A percentile compares a stretch with the other conserved stretches of the same genome.
These are phyloP conservation scores for Osmoderma eremita DNA, from an alignment of 2,888 invertebrate species.

Conservation along the genomic window DNA sequence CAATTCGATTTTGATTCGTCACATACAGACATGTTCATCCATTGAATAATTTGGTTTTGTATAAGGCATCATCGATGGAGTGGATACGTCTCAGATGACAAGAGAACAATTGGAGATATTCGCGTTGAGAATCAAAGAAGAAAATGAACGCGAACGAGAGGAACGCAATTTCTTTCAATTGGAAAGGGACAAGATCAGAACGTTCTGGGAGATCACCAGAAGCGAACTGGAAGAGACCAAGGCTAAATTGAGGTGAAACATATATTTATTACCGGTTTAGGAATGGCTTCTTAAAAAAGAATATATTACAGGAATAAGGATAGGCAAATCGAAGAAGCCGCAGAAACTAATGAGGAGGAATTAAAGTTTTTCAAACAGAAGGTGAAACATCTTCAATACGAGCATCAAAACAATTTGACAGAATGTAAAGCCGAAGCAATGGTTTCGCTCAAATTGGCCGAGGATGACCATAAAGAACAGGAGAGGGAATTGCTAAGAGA, in stretches of 20 bases:
- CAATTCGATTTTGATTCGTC: background rate
- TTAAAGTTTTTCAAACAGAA: conserved; percentile 91
- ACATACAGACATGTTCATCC: background rate
- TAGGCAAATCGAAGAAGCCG: conserved; percentile 86
- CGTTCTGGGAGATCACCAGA: conserved; percentile 95
- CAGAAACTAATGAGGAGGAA: conserved; percentile 87
- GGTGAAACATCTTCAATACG: conserved; percentile 92
- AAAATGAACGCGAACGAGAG: conserved; percentile 92
- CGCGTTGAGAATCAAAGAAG: conserved; percentile 84
- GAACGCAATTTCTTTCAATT: conserved; percentile 95
- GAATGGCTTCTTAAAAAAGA: no score
- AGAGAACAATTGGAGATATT: conserved; percentile 93
- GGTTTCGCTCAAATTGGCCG: conserved; percentile 82
- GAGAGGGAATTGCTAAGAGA: conserved; percentile 81
- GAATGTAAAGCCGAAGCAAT: conserved; percentile 86
- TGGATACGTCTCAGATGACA: conserved; percentile 91
- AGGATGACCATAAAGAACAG: conserved; percentile 82
- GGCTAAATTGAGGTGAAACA: conserved; percentile 71
- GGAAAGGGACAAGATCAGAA: conserved; percentile 92
- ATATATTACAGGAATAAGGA: conserved; percentile 83
- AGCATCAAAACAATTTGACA: conserved; percentile 86
- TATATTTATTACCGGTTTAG: no score
- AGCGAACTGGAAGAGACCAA: conserved; percentile 87
- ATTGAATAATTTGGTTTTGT: background rate
- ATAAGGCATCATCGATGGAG: conserved; percentile 78